These are phyloP conservation scores for Oconnorella tubifera DNA, from an alignment of 2,888 invertebrate genomes.

Conservation along the genomic window DNA sequence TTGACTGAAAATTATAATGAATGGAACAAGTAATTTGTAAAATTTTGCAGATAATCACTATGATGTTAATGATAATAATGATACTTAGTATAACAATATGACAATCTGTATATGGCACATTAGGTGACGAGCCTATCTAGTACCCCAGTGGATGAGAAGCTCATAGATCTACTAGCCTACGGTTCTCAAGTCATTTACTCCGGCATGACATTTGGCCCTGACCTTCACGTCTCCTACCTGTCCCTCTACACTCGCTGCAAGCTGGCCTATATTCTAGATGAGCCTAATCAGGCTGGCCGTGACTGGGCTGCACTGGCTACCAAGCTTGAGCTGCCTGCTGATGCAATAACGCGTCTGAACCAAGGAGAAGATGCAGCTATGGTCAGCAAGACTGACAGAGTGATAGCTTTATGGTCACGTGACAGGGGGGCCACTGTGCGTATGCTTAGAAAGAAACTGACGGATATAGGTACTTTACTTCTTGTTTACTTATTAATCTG, in stretches of 20 bases:
- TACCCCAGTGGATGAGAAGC: conserved; percentile 56
- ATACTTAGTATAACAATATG: no score
- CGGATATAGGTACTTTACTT: no score
- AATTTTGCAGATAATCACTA: no score
- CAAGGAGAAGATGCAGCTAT: background rate
- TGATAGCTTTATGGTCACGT: conserved; percentile 60
- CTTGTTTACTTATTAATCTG: no score
- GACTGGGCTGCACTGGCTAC: conserved; percentile 17
- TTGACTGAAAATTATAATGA: no score
- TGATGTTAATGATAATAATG: no score
- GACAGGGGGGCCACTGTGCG: no score
- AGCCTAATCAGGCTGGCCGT: background rate
- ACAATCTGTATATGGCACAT: no score
- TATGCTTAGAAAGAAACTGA: no score
- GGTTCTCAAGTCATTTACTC: conserved; percentile 56
- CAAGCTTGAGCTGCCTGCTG: conserved; percentile 1
- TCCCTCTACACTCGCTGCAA: conserved; percentile 60
- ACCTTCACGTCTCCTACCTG: conserved; percentile 64
- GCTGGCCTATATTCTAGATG: conserved; percentile 17
- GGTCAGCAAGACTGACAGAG: conserved; percentile 54
- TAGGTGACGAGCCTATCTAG: no score
- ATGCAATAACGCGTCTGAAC: background rate
- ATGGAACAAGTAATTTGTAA: no score
- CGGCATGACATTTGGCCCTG: conserved; percentile 60
- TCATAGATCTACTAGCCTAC: conserved; percentile 62